Conservation (phyloP, 2,113 vertebrate genomes). For the Cephalopholis sonnerati region DNA sequence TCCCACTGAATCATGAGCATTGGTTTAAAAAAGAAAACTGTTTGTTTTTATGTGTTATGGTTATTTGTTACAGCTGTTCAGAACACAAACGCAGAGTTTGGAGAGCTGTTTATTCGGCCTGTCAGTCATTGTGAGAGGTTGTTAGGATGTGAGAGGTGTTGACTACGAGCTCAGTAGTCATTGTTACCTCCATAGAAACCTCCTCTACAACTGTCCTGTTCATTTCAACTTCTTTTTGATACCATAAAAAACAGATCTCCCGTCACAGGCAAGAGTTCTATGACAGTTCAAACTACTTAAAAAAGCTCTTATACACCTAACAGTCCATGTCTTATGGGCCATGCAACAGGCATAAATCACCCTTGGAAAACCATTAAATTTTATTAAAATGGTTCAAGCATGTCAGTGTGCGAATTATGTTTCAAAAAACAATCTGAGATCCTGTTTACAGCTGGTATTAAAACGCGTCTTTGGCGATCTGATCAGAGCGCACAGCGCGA, state of each 20-base stretch:
- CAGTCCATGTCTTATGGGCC: not conserved
- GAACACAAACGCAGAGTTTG: not conserved
- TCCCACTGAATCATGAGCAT: constrained; percentile 36
- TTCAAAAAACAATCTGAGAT: not conserved
- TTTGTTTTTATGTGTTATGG: constrained; percentile 56
- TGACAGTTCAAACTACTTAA: not conserved
- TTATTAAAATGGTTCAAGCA: not conserved
- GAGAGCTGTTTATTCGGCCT: not conserved
- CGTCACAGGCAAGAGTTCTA: not conserved
- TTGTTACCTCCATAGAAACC: not conserved
- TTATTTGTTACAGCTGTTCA: constrained; percentile 70
- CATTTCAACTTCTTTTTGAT: constrained; percentile 19
- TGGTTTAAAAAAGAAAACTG: constrained; percentile 73
- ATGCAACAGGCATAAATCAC: not conserved
- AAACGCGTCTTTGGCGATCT: too few species aligned
- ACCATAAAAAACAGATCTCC: not conserved
- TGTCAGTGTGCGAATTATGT: too few species aligned
- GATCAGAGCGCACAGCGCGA: too few species aligned
- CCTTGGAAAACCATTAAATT: not conserved
- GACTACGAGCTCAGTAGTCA: too few species aligned
- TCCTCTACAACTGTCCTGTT: not conserved
- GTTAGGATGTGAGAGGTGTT: not conserved
- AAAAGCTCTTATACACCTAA: not conserved
- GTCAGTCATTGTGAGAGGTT: not conserved
- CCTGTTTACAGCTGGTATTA: too few species aligned